Conservation (phyloP, 2,113 vertebrate genomes). For the Sapajus apella region DNA sequence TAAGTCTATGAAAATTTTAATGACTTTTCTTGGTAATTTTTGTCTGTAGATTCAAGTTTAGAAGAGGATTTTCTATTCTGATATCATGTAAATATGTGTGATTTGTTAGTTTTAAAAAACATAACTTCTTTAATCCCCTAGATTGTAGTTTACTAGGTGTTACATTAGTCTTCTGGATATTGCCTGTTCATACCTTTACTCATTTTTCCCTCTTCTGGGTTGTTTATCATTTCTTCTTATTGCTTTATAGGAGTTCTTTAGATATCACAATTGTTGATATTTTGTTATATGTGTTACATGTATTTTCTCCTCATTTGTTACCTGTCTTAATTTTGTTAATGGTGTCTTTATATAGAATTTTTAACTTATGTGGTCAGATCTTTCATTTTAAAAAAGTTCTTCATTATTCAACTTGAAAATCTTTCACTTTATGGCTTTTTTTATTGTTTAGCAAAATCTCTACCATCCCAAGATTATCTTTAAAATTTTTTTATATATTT, state of each 20-base stretch:
- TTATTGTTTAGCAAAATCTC: no score
- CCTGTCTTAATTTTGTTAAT: background rate
- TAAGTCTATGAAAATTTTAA: background rate
- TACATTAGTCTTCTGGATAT: background rate
- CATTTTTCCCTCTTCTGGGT: background rate
- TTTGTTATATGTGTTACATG: background rate
- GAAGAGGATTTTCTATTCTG: conserved; percentile 15
- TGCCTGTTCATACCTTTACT: background rate
- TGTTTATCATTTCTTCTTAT: background rate
- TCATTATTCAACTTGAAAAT: background rate
- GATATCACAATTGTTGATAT: background rate
- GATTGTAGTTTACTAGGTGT: background rate
- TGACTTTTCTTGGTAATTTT: conserved; percentile 4
- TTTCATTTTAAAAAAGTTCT: background rate
- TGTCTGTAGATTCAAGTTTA: background rate
- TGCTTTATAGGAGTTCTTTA: background rate
- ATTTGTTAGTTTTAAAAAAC: conserved; percentile 37
- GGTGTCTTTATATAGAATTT: background rate
- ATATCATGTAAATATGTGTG: background rate
- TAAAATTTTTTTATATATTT: background rate
- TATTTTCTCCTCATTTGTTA: background rate
- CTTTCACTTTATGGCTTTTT: background rate
- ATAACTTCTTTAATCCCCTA: background rate
- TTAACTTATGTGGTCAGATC: background rate
- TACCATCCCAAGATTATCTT: no score